A percentile compares a stretch with the other conserved stretches of the same genome.
Conservation (phyloP, 2,797 vertebrate species). For the Stomatorhinus walkeri region DNA sequence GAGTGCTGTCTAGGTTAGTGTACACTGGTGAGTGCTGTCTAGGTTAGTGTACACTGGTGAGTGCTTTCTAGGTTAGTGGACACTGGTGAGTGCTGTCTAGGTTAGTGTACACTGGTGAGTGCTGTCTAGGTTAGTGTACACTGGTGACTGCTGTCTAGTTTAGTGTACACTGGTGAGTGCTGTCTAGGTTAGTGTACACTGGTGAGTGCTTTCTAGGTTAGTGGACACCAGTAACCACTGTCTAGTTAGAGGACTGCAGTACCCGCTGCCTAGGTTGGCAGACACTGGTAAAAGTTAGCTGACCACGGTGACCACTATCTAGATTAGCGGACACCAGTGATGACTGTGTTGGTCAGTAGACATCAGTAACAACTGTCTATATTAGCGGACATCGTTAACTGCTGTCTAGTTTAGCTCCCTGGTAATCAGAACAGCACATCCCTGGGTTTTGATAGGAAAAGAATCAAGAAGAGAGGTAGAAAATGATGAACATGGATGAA, state of each 20-base stretch:
- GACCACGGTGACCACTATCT: background rate
- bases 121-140: background rate
- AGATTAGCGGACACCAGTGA: background rate
- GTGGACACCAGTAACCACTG: background rate
- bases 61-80: background rate
- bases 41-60: too few relatives aligned
- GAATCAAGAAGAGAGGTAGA: background rate
- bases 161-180: background rate
- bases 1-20: background rate
- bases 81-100: background rate
- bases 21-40: background rate
- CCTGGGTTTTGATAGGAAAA: background rate
- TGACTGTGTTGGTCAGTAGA: background rate
- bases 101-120: too few relatives aligned
- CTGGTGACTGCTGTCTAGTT: background rate
- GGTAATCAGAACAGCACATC: background rate
- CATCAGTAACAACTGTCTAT: background rate
- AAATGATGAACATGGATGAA: background rate
- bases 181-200: too few relatives aligned
- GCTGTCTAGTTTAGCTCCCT: background rate
- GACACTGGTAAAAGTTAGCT: background rate
- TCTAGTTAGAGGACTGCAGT: background rate
- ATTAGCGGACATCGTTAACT: background rate
- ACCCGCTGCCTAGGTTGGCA: background rate
- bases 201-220: background rate